Conservation (phyloP, 2,113 vertebrate species). For the Dipodomys spectabilis region DNA sequence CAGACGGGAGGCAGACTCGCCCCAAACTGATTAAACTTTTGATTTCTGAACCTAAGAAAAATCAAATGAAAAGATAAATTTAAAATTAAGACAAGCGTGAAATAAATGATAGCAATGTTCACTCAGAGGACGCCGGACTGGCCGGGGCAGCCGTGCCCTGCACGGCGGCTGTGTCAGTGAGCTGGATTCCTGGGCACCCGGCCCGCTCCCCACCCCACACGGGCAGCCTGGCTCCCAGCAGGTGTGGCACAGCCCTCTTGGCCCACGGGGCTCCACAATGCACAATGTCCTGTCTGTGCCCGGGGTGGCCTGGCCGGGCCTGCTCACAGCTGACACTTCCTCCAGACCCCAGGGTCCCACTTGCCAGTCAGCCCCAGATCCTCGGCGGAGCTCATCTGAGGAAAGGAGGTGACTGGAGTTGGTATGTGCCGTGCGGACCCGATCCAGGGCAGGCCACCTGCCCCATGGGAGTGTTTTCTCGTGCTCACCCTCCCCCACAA, state of each 20-base stretch:
- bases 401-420: neutral
- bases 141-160: neutral
- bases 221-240: neutral
- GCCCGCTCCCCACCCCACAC: neutral
- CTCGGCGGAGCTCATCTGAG: neutral
- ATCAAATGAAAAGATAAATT: constrained; percentile 74
- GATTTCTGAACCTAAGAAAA: constrained; percentile 73
- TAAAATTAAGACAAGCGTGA: constrained; percentile 76
- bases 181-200: neutral
- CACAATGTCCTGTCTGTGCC: constrained; percentile 37
- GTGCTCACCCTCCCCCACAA: neutral
- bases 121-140: neutral
- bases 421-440: neutral
- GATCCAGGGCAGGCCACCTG: neutral
- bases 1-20: neutral
- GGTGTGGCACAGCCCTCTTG: neutral
- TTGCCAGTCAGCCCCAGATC: neutral
- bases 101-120: constrained; percentile 48
- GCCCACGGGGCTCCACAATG: neutral
- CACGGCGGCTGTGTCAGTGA: neutral
- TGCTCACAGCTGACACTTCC: neutral
- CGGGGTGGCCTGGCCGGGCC: rapidly evolving
- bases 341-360: neutral
- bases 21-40: constrained; percentile 58
- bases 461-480: neutral